Base-by-base conservation (phyloP, 2,888 invertebrate species). In the Cepaea hortensis region DNA sequence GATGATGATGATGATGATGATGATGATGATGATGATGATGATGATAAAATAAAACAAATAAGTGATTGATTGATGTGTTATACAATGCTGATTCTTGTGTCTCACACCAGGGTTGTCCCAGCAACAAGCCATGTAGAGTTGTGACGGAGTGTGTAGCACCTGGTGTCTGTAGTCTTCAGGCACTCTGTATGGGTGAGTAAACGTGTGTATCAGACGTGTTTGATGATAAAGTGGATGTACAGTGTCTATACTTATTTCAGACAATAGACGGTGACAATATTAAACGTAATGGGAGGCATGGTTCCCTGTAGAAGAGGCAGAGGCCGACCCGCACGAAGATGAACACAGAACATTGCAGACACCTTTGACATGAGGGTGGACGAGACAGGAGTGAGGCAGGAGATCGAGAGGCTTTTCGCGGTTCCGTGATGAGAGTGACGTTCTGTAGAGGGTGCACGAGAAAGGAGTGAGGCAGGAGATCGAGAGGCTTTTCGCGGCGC, bases 111-210 rank as follows among this genome's bases (percentile, higher is more conserved):
- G 55, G 55, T 6, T 79, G 79, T 61, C 79, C 79, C 18, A 61
- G 13, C n/a, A 23, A 55, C n/a, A 79, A 55, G 11, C 55, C 79
- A 5, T 79, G 79, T 23, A 18, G 79, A n/a, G 79, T 79, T 20
- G 79, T 79, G 4, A 79, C 23, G 9, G 79, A 79, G 20, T 79
- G 79, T n/a, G n/a, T 62, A 13, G 11, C 3, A 23, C 79, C 35
- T 46, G 46, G 3, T 23, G 3, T 11, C 3, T 61, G 48, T 18
- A 18, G 23, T 61, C 18, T 48, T 6, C 48, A 15, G n/a, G 61
- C 79, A n/a, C 6, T 20, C 9, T 79, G 79, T 61, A 55, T 79
- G 61, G 55, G 79, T 79, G 23, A 79, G 79, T 79, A 23, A 4
- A 9, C 48, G 5, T 7, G 3, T 61, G 35, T 35, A 15, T 35